Conservation (phyloP, 2,113 vertebrate species). For the Galeopterus variegatus region DNA sequence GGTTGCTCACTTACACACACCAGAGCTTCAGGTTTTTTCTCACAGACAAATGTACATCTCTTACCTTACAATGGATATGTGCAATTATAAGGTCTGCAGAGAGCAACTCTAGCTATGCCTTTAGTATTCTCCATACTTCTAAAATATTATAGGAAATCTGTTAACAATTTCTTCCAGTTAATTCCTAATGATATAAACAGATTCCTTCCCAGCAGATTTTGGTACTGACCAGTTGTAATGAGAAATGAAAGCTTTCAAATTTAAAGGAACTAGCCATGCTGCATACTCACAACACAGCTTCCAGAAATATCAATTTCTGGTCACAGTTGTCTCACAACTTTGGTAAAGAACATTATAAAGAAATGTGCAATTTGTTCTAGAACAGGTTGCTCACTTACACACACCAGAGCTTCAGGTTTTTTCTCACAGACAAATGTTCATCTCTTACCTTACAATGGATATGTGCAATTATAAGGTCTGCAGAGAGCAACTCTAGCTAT, state of each 20-base stretch:
- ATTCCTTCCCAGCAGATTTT: not conserved
- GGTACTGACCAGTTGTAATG: not conserved
- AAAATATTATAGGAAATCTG: slow-evolving; percentile 24
- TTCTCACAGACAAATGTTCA: not conserved
- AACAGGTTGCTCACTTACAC: not conserved
- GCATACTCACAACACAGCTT: not conserved
- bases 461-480: slow-evolving; percentile 31
- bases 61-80: slow-evolving; percentile 2
- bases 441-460: slow-evolving; percentile 11
- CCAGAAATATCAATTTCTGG: not conserved
- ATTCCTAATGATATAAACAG: slow-evolving; percentile 9
- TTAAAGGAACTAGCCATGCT: slow-evolving; percentile 4
- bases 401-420: not conserved
- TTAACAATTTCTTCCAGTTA: slow-evolving; percentile 39
- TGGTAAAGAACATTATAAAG: not conserved
- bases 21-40: slow-evolving; percentile 21
- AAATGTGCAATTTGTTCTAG: slow-evolving; percentile 36
- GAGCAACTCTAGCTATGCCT: not conserved
- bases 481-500: slow-evolving; percentile 12
- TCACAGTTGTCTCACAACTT: slow-evolving; percentile 22
- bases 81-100: slow-evolving; percentile 42
- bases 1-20: not conserved
- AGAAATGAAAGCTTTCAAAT: slow-evolving; percentile 14
- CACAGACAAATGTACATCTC: not conserved
- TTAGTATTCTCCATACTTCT: not conserved